Percentiles rank a stretch among this genome's conserved stretches.
Evolutionary conservation across 2,113 vertebrate genomes (phyloP).

Genomic region (Sinocyclocheilus anophthalmus): DNA sequence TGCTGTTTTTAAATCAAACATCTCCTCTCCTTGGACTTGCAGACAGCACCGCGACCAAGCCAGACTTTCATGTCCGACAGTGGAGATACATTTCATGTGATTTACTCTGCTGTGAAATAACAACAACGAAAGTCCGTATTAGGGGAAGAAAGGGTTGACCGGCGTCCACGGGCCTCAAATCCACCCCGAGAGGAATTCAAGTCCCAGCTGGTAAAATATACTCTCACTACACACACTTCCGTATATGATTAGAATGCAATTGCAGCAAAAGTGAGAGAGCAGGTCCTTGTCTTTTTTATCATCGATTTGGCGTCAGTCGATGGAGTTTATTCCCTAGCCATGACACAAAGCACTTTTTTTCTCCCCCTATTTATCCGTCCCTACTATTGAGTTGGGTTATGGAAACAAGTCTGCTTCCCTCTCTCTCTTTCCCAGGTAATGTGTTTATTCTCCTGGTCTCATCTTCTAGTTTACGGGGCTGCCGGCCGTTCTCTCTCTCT

Average conservation of each 20-base stretch:
- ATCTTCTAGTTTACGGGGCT: constrained; percentile 76
- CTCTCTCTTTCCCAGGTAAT: constrained; percentile 72
- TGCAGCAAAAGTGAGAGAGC: constrained; percentile 50
- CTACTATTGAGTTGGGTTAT: constrained; percentile 63
- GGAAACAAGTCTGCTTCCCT: constrained; percentile 69
- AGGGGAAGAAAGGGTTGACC: constrained; percentile 57
- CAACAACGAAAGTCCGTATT: constrained; percentile 62
- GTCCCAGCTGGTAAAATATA: constrained; percentile 58
- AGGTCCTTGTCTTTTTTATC: constrained; percentile 62
- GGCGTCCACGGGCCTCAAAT: constrained; percentile 62
- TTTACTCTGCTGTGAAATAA: constrained; percentile 65
- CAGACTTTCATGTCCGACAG: constrained; percentile 61
- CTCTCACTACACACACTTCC: constrained; percentile 58
- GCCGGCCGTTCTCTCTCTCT: constrained; percentile 42
- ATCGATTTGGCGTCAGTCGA: constrained; percentile 58
- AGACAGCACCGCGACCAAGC: constrained; percentile 54
- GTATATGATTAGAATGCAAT: constrained; percentile 51
- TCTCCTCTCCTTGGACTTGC: constrained; percentile 26
- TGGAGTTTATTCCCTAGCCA: constrained; percentile 39
- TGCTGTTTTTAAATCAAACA: constrained; percentile 41
- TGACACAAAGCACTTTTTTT: constrained; percentile 38
- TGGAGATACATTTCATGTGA: constrained; percentile 65
- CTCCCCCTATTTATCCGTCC: constrained; percentile 32
- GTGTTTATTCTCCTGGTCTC: constrained; percentile 76
- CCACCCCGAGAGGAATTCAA: constrained; percentile 55